Evolutionary conservation across 2,888 invertebrate genomes (phyloP), one percentile per base, ranked within the genome.

Genomic region (Oxycera nigricornis): DNA sequence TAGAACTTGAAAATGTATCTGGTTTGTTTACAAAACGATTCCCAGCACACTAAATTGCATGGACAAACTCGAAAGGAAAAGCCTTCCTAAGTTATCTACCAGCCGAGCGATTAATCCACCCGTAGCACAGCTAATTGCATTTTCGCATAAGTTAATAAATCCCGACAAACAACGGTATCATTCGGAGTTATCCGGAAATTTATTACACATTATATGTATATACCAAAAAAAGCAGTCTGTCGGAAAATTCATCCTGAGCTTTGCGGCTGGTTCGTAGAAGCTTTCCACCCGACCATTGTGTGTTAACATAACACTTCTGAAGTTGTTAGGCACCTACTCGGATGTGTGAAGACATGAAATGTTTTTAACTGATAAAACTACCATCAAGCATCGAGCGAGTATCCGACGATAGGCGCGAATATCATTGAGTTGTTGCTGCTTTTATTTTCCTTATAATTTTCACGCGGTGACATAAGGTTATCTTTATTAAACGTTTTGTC

Each of bases 81-180:
- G n/a, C n/a, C n/a, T n/a, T n/a, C n/a, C n/a, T n/a, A n/a, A n/a
- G n/a, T n/a, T n/a, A n/a, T n/a, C n/a, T n/a, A n/a, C n/a, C n/a
- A n/a, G n/a, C n/a, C n/a, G n/a, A n/a, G n/a, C n/a, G n/a, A n/a
- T n/a, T n/a, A n/a, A n/a, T n/a, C n/a, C n/a, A 35, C 35, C 11
- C 35, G 35, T 35, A 35, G 35, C n/a, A n/a, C n/a, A n/a, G 17
- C 50, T 68, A 68, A 68, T 68, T 68, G 68, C 46, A 26, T 68
- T 68, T 68, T 50, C 68, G 50, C 68, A 50, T 68, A 46, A 50
- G 2, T 17, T 35, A 35, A 11, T 35, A 35, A 35, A 35, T n/a
- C 35, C 35, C 6, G 35, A 35, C 11, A 11, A n/a, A 46, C 46
- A 46, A n/a, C 14, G 14, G 7, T 7, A 6, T 46, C 46, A 46